Conservation (phyloP, 2,888 invertebrate species). For the Troides aeacus region DNA sequence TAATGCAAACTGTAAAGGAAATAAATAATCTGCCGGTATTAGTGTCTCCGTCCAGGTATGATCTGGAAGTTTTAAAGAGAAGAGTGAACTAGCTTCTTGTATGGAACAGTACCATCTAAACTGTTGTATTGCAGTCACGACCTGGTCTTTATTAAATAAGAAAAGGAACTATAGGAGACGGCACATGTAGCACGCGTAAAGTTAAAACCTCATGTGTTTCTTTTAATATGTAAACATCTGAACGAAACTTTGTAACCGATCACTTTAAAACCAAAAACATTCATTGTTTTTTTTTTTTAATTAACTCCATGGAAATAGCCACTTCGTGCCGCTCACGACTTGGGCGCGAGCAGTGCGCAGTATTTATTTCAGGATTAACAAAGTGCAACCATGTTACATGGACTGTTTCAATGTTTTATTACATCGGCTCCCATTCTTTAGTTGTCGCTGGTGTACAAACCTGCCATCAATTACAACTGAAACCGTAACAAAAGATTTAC, state of each 20-base stretch:
- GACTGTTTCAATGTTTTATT: constrained; percentile 71
- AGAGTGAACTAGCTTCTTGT: too few relatives aligned
- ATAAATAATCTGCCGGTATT: too few relatives aligned
- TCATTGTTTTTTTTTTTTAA: constrained; percentile 41
- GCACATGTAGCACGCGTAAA: too few relatives aligned
- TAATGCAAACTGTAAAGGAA: too few relatives aligned
- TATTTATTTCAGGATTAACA: constrained; percentile 59
- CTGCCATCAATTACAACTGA: constrained; percentile 68
- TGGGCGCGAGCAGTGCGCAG: constrained; percentile 44
- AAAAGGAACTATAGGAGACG: too few relatives aligned
- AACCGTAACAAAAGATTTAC: constrained; percentile 73
- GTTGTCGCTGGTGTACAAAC: constrained; percentile 63
- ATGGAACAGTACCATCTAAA: too few relatives aligned
- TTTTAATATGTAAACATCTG: too few relatives aligned
- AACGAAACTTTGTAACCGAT: constrained; percentile 20
- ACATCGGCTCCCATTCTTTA: constrained; percentile 65
- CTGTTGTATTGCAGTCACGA: too few relatives aligned
- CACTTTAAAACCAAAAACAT: constrained; percentile 19
- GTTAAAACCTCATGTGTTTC: too few relatives aligned
- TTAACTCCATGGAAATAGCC: constrained; percentile 52
- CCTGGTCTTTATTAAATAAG: too few relatives aligned
- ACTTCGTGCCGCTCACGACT: constrained; percentile 52
- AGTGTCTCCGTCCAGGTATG: too few relatives aligned
- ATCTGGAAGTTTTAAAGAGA: too few relatives aligned
- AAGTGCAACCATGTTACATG: constrained; percentile 58